Evolutionary conservation across 2,888 invertebrate species (phyloP).

Genomic region (Escarpia spicata): DNA sequence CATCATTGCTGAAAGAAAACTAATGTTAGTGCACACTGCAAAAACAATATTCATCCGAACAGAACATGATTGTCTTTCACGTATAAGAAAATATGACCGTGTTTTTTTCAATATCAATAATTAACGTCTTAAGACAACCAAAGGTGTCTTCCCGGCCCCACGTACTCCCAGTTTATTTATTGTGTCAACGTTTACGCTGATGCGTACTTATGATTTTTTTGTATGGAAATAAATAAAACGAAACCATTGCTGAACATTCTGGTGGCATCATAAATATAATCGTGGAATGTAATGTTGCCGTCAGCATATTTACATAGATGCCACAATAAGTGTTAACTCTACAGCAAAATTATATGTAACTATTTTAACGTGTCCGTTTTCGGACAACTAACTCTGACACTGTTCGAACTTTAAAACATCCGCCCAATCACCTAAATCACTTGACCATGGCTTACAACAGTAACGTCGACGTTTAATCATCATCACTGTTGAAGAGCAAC

Average conservation of each 20-base stretch:
- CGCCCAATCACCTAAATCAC: too few relatives aligned
- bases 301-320: background rate
- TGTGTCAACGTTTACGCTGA: background rate
- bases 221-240: background rate
- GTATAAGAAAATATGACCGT: background rate
- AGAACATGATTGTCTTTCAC: background rate
- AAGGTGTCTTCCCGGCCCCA: background rate
- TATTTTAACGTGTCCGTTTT: background rate
- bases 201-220: background rate
- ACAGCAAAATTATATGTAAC: background rate
- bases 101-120: background rate
- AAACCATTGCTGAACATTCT: background rate
- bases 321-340: background rate
- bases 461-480: too few relatives aligned
- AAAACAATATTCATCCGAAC: background rate
- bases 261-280: constrained; percentile 10
- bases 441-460: too few relatives aligned
- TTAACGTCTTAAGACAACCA: background rate
- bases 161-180: background rate
- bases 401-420: too few relatives aligned
- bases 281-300: constrained; percentile 13
- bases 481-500: too few relatives aligned
- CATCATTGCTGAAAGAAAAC: background rate
- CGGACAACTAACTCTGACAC: too few relatives aligned
- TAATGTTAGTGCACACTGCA: background rate